Percentiles rank a stretch among this genome's conserved stretches.
Evolutionary conservation across 2,888 invertebrate genomes (phyloP).

Genomic region (Congeria kusceri): DNA sequence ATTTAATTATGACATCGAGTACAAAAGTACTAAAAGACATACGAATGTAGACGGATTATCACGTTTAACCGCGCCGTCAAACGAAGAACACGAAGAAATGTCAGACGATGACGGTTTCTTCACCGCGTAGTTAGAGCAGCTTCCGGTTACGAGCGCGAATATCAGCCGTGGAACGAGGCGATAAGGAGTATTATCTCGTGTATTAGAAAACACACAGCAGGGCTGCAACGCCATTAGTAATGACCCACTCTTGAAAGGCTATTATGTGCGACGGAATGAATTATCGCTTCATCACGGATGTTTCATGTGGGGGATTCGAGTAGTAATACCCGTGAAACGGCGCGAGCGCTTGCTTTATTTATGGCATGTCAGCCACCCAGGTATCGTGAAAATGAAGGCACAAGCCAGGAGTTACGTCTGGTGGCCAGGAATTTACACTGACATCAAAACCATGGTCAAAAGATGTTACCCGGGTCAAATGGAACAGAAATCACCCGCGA

Average conservation of each 20-base stretch:
- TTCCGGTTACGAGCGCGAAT: slow-evolving; percentile 47
- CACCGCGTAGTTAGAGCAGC: slow-evolving; percentile 30
- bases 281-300: slow-evolving; percentile 41
- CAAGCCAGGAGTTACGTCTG: slow-evolving; percentile 74
- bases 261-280: slow-evolving; percentile 25
- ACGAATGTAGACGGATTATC: slow-evolving; percentile 81
- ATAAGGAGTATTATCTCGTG: slow-evolving; percentile 41
- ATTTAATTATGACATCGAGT: slow-evolving; percentile 81
- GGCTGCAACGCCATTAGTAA: slow-evolving; percentile 29
- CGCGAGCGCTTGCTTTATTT: slow-evolving; percentile 41
- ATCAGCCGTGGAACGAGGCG: slow-evolving; percentile 42
- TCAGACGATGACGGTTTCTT: slow-evolving; percentile 31
- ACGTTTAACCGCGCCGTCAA: slow-evolving; percentile 59
- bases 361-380: slow-evolving; percentile 73
- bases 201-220: slow-evolving; percentile 14
- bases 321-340: slow-evolving; percentile 55
- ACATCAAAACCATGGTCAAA: slow-evolving; percentile 66
- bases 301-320: slow-evolving; percentile 49
- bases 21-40: slow-evolving; percentile 71
- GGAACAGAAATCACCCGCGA: slow-evolving; percentile 54
- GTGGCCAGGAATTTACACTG: slow-evolving; percentile 71
- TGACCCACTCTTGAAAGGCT: slow-evolving; percentile 33
- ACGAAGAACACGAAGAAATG: not conserved
- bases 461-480: slow-evolving; percentile 40
- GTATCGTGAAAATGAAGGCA: slow-evolving; percentile 73